Evolutionary conservation across 2,888 invertebrate species (phyloP).

Genomic region (Furcula furcula): DNA sequence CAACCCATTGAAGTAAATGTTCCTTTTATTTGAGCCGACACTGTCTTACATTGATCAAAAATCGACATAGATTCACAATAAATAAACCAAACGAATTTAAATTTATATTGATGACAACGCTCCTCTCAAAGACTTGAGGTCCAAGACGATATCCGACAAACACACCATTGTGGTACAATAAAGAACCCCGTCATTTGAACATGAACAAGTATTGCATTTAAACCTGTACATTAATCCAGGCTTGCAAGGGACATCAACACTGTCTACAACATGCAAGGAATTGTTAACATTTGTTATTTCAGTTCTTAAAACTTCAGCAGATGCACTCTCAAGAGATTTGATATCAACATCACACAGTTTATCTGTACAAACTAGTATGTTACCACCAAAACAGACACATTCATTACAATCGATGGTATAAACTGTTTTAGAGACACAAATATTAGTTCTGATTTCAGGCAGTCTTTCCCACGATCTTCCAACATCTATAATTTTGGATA

Average conservation of each 20-base stretch:
- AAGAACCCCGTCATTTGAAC: slow-evolving; percentile 26
- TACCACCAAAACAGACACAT: slow-evolving; percentile 34
- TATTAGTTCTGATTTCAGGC: background rate
- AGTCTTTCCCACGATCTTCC: slow-evolving; percentile 19
- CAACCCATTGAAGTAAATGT: too few species aligned
- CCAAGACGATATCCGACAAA: slow-evolving; percentile 28
- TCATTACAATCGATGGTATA: slow-evolving; percentile 43
- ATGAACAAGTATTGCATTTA: slow-evolving; percentile 50
- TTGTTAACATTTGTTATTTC: background rate
- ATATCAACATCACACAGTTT: slow-evolving; percentile 18
- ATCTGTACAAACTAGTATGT: slow-evolving; percentile 25
- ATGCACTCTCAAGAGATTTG: background rate
- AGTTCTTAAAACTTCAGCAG: background rate
- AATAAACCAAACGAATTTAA: too few species aligned
- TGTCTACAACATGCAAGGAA: slow-evolving; percentile 27
- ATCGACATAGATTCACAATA: too few species aligned
- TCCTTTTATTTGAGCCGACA: too few species aligned
- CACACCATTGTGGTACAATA: slow-evolving; percentile 53
- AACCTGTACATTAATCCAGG: slow-evolving; percentile 43
- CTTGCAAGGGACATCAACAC: slow-evolving; percentile 25
- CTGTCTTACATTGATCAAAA: too few species aligned
- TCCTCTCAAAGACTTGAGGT: slow-evolving; percentile 18
- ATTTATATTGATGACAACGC: slow-evolving; percentile 9
- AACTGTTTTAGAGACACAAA: slow-evolving; percentile 9
- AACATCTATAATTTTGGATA: slow-evolving; percentile 27